A percentile compares a stretch with the other conserved stretches of the same genome.
phyloP scores from a whole-genome alignment of 2,888 invertebrate genomes.

The Ophion obscuratus region DNA sequence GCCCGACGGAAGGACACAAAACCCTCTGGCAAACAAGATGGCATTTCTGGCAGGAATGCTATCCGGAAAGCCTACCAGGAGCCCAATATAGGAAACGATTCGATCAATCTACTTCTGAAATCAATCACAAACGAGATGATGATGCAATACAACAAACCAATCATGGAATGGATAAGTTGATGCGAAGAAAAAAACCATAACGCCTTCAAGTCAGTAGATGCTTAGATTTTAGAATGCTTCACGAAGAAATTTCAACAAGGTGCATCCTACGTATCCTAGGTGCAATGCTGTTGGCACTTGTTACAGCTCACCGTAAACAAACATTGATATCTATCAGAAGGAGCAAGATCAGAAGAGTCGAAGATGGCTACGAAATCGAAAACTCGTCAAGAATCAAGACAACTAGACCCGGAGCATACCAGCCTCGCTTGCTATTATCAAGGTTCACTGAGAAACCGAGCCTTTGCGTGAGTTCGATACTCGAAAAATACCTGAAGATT shows the following conservation, averaged over 20 bases:
- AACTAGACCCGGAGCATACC: conserved; percentile 25
- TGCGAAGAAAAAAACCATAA: conserved; percentile 21
- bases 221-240: conserved; percentile 40
- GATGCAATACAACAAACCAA: conserved; percentile 60
- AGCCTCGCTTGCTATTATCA: conserved; percentile 27
- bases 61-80: conserved; percentile 69
- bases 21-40: conserved; percentile 69
- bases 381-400: conserved; percentile 28
- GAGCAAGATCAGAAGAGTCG: conserved; percentile 43
- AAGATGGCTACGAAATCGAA: conserved; percentile 54
- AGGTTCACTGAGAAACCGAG: conserved; percentile 32
- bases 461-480: conserved; percentile 29
- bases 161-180: conserved; percentile 50
- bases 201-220: conserved; percentile 5
- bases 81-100: conserved; percentile 51
- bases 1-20: conserved; percentile 60
- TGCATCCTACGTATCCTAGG: conserved; percentile 54
- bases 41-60: conserved; percentile 72
- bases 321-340: conserved; percentile 59
- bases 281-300: conserved; percentile 54
- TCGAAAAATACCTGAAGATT: conserved; percentile 24
- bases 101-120: conserved; percentile 53
- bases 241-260: conserved; percentile 52
- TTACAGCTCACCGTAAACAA: conserved; percentile 65
- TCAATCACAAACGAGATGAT: conserved; percentile 58